Evolutionary conservation across 2,888 invertebrate species (phyloP).

Genomic region (Dysmachus trigonus): DNA sequence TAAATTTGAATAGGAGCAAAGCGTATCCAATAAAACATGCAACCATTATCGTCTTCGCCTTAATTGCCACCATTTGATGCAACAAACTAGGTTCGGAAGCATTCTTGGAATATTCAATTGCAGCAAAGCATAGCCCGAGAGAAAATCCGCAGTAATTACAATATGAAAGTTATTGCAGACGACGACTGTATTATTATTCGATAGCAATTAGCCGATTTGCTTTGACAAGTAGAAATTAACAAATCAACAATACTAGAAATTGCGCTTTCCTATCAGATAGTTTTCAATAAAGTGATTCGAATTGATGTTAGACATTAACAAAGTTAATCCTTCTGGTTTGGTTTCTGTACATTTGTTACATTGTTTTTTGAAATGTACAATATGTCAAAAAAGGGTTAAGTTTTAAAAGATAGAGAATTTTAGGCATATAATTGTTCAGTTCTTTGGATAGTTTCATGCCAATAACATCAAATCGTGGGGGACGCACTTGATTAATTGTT

Average conservation of each 20-base stretch:
- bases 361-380: no score
- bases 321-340: not conserved
- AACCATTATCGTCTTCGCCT: not conserved
- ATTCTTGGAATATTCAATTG: not conserved
- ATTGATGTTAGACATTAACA: not conserved
- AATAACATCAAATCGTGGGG: no score
- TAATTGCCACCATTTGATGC: not conserved
- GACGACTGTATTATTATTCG: not conserved
- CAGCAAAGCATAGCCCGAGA: not conserved
- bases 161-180: constrained; percentile 20
- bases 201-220: not conserved
- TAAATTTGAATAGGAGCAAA: not conserved
- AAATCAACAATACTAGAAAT: not conserved
- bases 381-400: no score
- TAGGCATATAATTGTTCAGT: no score
- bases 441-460: no score
- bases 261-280: not conserved
- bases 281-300: not conserved
- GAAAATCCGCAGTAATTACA: constrained; percentile 1
- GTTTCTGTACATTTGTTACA: not conserved
- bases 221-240: not conserved
- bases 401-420: no score
- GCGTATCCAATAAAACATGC: not conserved
- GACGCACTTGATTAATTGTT: no score
- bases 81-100: not conserved